Conservation (phyloP, 2,113 vertebrate species). For the Parus major region DNA sequence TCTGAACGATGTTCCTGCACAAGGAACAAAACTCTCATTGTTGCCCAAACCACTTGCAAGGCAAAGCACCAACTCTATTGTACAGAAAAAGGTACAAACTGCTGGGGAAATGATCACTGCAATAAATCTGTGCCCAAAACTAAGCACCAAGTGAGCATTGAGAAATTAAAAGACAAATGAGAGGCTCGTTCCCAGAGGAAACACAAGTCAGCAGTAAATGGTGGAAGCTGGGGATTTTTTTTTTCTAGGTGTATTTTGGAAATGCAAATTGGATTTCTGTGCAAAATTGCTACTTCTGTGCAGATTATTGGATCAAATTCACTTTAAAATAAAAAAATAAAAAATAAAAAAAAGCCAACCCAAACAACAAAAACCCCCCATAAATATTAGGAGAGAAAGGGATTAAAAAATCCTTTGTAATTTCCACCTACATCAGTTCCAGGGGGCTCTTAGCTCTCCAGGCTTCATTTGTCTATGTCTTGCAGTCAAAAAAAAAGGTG, state of each 20-base stretch:
- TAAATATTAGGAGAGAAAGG: background rate
- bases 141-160: background rate
- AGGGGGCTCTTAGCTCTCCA: background rate
- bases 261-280: background rate
- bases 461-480: background rate
- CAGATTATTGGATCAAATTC: background rate
- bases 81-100: background rate
- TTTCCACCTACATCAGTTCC: background rate
- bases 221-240: background rate
- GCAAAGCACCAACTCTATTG: fast-evolving
- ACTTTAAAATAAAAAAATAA: background rate
- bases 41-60: background rate
- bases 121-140: background rate
- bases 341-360: too few relatives aligned
- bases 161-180: background rate
- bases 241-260: background rate
- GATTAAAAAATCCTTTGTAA: background rate
- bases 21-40: background rate
- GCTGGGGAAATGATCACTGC: background rate
- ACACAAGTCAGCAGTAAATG: fast-evolving
- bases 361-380: background rate
- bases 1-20: background rate
- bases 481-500: background rate
- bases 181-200: background rate
- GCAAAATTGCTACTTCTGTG: background rate